phyloP scores from a whole-genome alignment of 23 tunicate genomes.

The Aplidium turbinatum region DNA sequence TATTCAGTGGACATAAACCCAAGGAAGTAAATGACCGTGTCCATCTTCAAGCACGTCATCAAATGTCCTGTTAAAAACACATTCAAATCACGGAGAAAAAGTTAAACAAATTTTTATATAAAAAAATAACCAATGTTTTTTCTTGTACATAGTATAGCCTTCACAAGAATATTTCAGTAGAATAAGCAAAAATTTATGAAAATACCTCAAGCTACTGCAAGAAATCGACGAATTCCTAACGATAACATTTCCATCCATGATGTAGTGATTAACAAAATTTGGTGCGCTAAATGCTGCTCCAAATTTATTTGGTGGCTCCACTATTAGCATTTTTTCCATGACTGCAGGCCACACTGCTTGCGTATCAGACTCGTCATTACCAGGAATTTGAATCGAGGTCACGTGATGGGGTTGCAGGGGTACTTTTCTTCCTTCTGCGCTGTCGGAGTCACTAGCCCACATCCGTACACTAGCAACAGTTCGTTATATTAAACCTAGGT shows the following conservation, averaged over 20 bases:
- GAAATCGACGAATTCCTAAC: not conserved
- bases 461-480: slow-evolving; percentile 11
- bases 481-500: too few species aligned
- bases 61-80: too few species aligned
- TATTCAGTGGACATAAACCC: too few species aligned
- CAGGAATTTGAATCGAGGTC: too few species aligned
- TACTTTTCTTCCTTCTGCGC: not conserved
- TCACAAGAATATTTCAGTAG: too few species aligned
- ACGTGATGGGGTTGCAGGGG: slow-evolving; percentile 2
- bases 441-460: slow-evolving; percentile 14
- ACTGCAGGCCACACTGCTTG: slow-evolving; percentile 5
- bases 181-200: not conserved
- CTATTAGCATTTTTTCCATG: not conserved
- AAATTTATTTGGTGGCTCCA: slow-evolving; percentile 8
- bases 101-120: too few species aligned
- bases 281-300: slow-evolving; percentile 8
- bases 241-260: slow-evolving; percentile 1
- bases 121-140: too few species aligned
- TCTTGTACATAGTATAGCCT: too few species aligned
- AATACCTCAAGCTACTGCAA: slow-evolving; percentile 1
- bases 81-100: too few species aligned
- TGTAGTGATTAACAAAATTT: slow-evolving; percentile 24
- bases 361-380: not conserved
- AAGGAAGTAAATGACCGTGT: too few species aligned
- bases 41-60: too few species aligned